Conservation (phyloP, 2,888 invertebrate genomes). For the Campaea margaritaria region DNA sequence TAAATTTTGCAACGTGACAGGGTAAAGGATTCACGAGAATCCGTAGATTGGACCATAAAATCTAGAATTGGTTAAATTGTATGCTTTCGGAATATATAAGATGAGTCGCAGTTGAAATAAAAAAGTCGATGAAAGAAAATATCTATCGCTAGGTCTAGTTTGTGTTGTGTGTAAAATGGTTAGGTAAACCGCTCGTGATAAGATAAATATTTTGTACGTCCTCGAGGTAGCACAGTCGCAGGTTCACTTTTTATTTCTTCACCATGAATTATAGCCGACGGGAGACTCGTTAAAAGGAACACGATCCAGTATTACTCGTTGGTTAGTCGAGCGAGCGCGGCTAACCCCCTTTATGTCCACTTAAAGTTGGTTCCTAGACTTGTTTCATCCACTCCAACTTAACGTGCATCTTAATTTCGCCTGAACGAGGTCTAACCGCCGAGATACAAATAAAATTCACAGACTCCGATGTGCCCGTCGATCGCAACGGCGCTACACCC, state of each 20-base stretch:
- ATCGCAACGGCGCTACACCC: constrained; percentile 23
- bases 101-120: background rate
- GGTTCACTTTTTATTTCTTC: constrained; percentile 69
- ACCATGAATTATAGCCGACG: constrained; percentile 68
- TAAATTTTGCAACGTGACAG: constrained; percentile 37
- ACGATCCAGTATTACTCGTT: constrained; percentile 72
- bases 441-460: constrained; percentile 58
- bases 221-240: constrained; percentile 51
- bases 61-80: constrained; percentile 22
- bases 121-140: background rate
- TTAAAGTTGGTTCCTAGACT: constrained; percentile 75
- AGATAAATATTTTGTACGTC: constrained; percentile 50
- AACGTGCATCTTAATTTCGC: constrained; percentile 77
- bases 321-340: constrained; percentile 65
- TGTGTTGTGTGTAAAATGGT: constrained; percentile 30
- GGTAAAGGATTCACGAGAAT: constrained; percentile 33
- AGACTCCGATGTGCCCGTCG: constrained; percentile 28
- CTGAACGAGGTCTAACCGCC: constrained; percentile 55
- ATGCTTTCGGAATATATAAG: constrained; percentile 2
- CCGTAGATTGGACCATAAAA: constrained; percentile 27
- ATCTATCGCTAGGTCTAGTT: constrained; percentile 12
- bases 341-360: constrained; percentile 78
- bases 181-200: constrained; percentile 35
- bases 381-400: constrained; percentile 74
- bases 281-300: constrained; percentile 78